Conservation (phyloP, 2,113 vertebrate genomes). For the Camelus dromedarius region DNA sequence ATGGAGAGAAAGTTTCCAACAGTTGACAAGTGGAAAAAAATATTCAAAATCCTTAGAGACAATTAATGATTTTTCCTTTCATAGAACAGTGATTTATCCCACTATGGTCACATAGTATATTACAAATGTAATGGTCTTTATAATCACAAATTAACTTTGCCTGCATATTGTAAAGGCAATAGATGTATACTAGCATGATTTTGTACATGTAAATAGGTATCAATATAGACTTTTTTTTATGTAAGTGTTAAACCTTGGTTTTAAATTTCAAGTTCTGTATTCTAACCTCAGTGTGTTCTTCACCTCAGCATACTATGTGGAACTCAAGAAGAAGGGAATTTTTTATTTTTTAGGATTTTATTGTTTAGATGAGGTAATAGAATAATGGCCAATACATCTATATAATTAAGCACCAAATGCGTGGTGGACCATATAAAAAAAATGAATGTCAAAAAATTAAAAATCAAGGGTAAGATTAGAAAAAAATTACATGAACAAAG, state of each 20-base stretch:
- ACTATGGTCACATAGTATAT: not conserved
- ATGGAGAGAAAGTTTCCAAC: not conserved
- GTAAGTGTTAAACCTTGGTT: not conserved
- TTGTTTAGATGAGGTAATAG: not conserved
- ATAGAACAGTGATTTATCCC: not conserved
- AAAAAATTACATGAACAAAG: not conserved
- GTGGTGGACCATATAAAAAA: not conserved
- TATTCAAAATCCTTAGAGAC: not conserved
- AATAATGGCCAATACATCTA: not conserved
- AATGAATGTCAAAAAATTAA: not conserved
- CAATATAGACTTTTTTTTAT: not conserved
- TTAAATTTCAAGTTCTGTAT: not conserved
- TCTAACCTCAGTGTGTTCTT: not conserved
- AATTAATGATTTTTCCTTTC: not conserved
- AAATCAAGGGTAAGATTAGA: not conserved
- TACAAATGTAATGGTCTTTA: not conserved
- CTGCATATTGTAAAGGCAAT: not conserved
- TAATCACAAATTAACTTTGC: not conserved
- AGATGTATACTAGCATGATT: not conserved
- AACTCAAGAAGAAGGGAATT: not conserved
- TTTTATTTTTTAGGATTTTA: not conserved
- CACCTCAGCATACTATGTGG: not conserved
- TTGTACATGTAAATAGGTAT: not conserved
- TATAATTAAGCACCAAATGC: not conserved
- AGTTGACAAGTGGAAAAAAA: conserved; percentile 21